Conservation (phyloP, 2,113 vertebrate species). For the Lutjanus erythropterus region DNA sequence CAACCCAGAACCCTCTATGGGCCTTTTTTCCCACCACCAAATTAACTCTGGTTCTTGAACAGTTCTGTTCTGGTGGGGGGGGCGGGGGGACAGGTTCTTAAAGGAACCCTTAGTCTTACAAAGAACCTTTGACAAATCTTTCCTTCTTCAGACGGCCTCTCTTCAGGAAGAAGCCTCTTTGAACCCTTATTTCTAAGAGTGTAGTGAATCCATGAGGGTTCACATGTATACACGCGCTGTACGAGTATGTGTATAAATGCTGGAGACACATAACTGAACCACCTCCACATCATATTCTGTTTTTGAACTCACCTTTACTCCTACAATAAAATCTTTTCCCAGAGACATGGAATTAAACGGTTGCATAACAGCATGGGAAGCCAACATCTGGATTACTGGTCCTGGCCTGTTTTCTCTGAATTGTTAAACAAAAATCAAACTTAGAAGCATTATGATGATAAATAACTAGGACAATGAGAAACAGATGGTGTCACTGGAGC, state of each 20-base stretch:
- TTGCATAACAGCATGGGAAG: conserved; percentile 71
- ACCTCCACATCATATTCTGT: background rate
- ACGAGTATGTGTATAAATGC: conserved; percentile 1
- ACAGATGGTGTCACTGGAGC: conserved; percentile 62
- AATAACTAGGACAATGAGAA: conserved; percentile 50
- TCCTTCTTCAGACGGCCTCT: too few relatives aligned
- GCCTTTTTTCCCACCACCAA: too few relatives aligned
- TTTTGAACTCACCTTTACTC: conserved; percentile 17
- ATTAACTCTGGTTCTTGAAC: too few relatives aligned
- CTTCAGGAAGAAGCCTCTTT: too few relatives aligned
- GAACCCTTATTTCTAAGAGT: too few relatives aligned
- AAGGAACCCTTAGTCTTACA: too few relatives aligned
- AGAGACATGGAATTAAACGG: conserved; percentile 49
- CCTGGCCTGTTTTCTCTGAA: conserved; percentile 42
- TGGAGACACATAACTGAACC: background rate
- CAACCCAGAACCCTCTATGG: too few relatives aligned
- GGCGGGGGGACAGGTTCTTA: too few relatives aligned
- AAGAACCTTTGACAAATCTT: too few relatives aligned
- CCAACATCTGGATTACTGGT: conserved; percentile 70
- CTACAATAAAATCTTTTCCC: background rate
- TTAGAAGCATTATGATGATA: conserved; percentile 40
- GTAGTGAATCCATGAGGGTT: background rate
- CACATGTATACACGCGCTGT: background rate
- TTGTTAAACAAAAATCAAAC: conserved; percentile 45
- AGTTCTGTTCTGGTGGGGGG: too few relatives aligned